Evolutionary conservation across 1,140 invertebrate genomes (phyloP), one percentile per base, ranked within the genome.

Genomic region (Whitmania pigra): DNA sequence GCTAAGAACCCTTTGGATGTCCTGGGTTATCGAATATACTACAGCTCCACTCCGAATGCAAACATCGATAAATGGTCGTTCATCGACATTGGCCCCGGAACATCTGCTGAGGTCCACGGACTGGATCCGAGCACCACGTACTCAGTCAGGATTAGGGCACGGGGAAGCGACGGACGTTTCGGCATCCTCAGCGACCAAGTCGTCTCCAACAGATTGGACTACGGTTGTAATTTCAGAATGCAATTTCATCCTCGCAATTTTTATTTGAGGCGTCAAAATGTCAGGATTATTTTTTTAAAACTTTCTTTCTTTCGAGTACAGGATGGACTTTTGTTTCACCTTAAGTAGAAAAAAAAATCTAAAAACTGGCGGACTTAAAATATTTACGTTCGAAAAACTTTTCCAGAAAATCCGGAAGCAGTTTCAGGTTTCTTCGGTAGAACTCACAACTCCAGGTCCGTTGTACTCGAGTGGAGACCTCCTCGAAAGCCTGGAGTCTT

Each of bases 71-170:
- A 76, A 4, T 82, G 81, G 81, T 72, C 76, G 11, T 75, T 74
- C 49, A 72, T 78, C n/a, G 78, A 79, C 17, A 78, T 77, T 53
- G 78, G 78, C 17, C 80, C 80, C 5, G 78, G 78, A 55, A 80
- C 78, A n/a, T 76, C 78, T 11, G 76, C 76, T 0, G 92, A 96
- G 78, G 83, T 98, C 43, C 88, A 90, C 0, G 93, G 91, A 79
- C 84, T 97, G 36, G 92, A 96, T 77, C 90, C 90, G 76, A 90
- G 90, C 79, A 89, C 91, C 3, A 88, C 92, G 75, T 98, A 97
- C 81, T 91, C 92, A 6, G 88, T 98, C 69, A 89, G 91, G 3
- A 92, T 97, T 0, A 76, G 78, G 67, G 78, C 81, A 13, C 78
- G 77, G 71, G 77, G 77, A 53, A 74, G 78, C 0, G 77, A 79